These are phyloP conservation scores for Anthonomus grandis DNA, from an alignment of 1,140 invertebrate species.

Conservation along the genomic window DNA sequence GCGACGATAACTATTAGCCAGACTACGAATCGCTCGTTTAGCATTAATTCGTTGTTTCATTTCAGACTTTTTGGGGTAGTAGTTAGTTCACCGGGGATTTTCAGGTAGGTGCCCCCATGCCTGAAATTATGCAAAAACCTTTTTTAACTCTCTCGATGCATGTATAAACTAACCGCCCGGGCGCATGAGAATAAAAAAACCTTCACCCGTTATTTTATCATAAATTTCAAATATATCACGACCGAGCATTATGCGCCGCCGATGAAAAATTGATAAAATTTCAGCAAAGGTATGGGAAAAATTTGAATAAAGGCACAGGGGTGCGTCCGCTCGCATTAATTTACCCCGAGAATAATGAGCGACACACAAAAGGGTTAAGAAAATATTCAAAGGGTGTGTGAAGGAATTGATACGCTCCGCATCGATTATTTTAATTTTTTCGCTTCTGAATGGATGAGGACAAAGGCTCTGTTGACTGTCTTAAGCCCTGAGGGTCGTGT, in stretches of 20 bases:
- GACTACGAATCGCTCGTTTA: too few species aligned
- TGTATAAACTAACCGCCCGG: conserved; percentile 22
- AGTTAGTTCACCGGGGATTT: too few species aligned
- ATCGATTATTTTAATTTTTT: too few species aligned
- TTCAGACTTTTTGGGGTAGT: too few species aligned
- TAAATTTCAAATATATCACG: conserved; percentile 22
- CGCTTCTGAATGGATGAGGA: too few species aligned
- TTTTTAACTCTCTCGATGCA: too few species aligned
- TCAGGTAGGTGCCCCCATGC: too few species aligned
- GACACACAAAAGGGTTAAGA: conserved; percentile 18
- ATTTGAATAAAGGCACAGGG: conserved; percentile 17
- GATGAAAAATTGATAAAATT: conserved; percentile 25
- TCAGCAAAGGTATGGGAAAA: conserved; percentile 22
- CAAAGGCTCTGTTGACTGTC: too few species aligned
- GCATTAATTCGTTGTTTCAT: too few species aligned
- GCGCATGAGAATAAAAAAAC: conserved; percentile 20
- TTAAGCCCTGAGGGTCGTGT: too few species aligned
- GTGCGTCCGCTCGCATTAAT: conserved; percentile 22
- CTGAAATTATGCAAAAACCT: too few species aligned
- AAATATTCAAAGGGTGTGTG: conserved; percentile 9
- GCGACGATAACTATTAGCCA: too few species aligned
- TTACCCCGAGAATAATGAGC: conserved; percentile 14
- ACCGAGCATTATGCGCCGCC: conserved; percentile 9
- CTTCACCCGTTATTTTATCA: conserved; percentile 20
- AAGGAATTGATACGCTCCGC: conserved; percentile 8